phyloP scores from a whole-genome alignment of 2,797 vertebrate genomes.

The Chelidonichthys spinosus region DNA sequence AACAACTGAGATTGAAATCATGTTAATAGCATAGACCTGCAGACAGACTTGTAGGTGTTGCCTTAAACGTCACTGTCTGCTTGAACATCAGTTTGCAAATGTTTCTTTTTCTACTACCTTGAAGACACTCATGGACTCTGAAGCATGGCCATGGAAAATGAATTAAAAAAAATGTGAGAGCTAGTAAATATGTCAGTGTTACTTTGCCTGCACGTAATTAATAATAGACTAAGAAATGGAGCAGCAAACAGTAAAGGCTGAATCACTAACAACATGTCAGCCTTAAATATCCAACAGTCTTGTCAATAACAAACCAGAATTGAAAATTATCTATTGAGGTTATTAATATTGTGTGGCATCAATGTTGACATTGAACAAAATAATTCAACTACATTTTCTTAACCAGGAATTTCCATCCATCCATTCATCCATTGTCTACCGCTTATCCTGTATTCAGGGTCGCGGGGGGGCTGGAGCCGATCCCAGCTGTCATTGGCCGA shows the following conservation, averaged over 20 bases:
- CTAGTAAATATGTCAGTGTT: constrained; percentile 9
- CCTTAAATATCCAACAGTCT: not conserved
- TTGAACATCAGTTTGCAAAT: constrained; percentile 17
- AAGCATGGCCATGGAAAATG: not conserved
- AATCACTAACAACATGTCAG: not conserved
- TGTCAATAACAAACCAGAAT: constrained; percentile 3
- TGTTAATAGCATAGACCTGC: not conserved
- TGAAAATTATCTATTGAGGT: no score
- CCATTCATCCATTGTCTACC: no score
- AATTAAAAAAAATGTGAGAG: not conserved
- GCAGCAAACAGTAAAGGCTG: constrained; percentile 30
- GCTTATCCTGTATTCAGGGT: no score
- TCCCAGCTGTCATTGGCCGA: no score
- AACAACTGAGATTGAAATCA: not conserved
- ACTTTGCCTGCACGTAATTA: constrained; percentile 25
- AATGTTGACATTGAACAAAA: no score
- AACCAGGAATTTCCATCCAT: no score
- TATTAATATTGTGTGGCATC: no score
- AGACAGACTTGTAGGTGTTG: constrained; percentile 2
- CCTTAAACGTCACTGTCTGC: not conserved
- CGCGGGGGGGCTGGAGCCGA: no score
- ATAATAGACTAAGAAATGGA: constrained; percentile 66
- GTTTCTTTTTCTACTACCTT: not conserved
- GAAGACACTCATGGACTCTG: not conserved
- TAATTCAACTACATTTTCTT: no score